These are phyloP conservation scores for Ormyrus thymus DNA, from an alignment of 2,888 invertebrate genomes.

Conservation along the genomic window DNA sequence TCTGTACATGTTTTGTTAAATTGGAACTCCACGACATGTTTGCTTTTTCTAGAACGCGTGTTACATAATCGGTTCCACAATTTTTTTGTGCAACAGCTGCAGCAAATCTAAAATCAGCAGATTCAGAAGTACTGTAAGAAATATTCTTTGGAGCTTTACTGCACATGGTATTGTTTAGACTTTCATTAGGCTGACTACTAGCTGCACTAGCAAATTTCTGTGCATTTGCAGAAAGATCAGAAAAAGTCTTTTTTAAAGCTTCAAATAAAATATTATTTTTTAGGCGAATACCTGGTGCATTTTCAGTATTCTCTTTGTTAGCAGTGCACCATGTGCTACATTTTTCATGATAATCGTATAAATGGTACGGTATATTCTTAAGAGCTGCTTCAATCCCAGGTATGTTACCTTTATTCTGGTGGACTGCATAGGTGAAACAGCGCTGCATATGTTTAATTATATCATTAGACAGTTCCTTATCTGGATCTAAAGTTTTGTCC, in stretches of 20 bases:
- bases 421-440: constrained; percentile 42
- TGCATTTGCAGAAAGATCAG: constrained; percentile 36
- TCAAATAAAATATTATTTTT: constrained; percentile 41
- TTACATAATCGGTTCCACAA: constrained; percentile 24
- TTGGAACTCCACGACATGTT: constrained; percentile 8
- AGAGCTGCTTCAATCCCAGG: constrained; percentile 25
- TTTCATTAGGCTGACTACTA: constrained; percentile 54
- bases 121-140: constrained; percentile 47
- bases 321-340: constrained; percentile 43
- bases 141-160: constrained; percentile 45
- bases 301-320: constrained; percentile 30
- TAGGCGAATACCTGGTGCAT: constrained; percentile 20
- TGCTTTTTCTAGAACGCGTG: background rate
- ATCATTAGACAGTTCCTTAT: constrained; percentile 39
- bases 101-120: constrained; percentile 50
- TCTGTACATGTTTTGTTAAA: background rate
- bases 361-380: constrained; percentile 48
- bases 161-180: constrained; percentile 49
- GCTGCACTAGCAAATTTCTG: constrained; percentile 48
- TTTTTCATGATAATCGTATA: constrained; percentile 34
- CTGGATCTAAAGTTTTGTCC: constrained; percentile 6
- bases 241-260: constrained; percentile 28
- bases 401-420: constrained; percentile 39
- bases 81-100: constrained; percentile 32
- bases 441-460: constrained; percentile 42